Evolutionary conservation across 2,797 vertebrate genomes (phyloP).

Genomic region (Myotis pilosus): DNA sequence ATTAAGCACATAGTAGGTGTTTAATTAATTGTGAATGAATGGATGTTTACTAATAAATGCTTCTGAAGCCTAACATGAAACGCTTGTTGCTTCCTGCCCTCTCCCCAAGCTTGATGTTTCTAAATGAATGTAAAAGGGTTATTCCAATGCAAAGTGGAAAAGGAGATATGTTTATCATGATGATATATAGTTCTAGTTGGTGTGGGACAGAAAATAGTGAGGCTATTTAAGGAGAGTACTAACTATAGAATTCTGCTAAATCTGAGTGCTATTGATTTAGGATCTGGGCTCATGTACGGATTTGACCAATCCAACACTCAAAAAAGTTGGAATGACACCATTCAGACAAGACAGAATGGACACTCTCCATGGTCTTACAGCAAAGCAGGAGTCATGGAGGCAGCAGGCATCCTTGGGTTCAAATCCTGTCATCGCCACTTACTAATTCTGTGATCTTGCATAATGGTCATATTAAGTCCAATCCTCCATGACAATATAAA

Average conservation of each 20-base stretch:
- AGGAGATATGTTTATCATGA: background rate
- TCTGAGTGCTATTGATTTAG: background rate
- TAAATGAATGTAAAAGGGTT: background rate
- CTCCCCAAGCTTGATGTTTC: background rate
- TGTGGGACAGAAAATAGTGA: background rate
- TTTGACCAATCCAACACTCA: background rate
- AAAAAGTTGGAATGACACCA: background rate
- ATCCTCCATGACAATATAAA: background rate
- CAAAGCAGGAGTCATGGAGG: background rate
- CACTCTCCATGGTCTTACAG: background rate
- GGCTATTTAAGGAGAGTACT: background rate
- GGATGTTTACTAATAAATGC: background rate
- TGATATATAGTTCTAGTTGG: background rate
- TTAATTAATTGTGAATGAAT: slow-evolving; percentile 24
- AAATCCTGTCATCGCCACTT: background rate
- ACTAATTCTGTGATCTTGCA: background rate
- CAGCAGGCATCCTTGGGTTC: background rate
- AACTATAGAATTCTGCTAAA: background rate
- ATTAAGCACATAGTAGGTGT: background rate
- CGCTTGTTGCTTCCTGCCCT: background rate
- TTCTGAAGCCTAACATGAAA: background rate
- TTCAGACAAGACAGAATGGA: background rate
- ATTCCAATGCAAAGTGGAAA: background rate
- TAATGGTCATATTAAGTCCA: background rate
- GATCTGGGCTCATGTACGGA: background rate